Evolutionary conservation across 1,140 invertebrate genomes (phyloP), one percentile per base, ranked within the genome.

Genomic region (Camponotus pennsylvanicus): DNA sequence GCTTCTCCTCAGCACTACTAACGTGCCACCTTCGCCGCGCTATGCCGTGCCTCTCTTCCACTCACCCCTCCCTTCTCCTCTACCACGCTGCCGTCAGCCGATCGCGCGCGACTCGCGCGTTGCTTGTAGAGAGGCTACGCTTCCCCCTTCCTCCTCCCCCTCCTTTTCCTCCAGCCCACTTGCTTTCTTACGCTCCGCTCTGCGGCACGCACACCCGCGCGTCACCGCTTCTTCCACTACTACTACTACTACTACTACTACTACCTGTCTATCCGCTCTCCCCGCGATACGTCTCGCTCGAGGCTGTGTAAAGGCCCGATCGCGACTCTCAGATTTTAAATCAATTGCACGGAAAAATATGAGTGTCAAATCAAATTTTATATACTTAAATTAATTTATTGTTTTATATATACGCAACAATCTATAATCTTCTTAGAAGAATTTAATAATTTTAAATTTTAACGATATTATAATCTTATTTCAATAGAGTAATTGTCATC

Each of bases 11-110:
- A n/a, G 42, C 61, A 32, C 80, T 59, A 67, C 77, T 87, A 73
- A 82, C 78, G 82, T 86, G 78, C 88, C 88, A 87, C 86, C 89
- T 85, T 52, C 69, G 86, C 61, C 21, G 21, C 67, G 86, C 55
- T 88, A 64, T 88, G 77, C 63, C 64, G 77, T 63, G 78, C 61
- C 80, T 52, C 86, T 77, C 85, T 77, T 57, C 79, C 71, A 34
- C 87, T 55, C 21, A 70, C 76, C 37, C 69, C 21, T 21, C 21
- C 21, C 21, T 21, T 21, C 79, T 11, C 13, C 45, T 49, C 45
- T 15, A 3, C 45, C 3, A 5, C 69, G 18, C 21, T 57, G 34
- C 37, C 67, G 63, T 64, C n/a, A 40, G 21, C 49, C 67, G 59
- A 55, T 49, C 73, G 32, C 69, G 69, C 42, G 40, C 78, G 42